Evolutionary conservation across 2,113 vertebrate genomes (phyloP).

Genomic region (Mesembrinibis cayennensis): DNA sequence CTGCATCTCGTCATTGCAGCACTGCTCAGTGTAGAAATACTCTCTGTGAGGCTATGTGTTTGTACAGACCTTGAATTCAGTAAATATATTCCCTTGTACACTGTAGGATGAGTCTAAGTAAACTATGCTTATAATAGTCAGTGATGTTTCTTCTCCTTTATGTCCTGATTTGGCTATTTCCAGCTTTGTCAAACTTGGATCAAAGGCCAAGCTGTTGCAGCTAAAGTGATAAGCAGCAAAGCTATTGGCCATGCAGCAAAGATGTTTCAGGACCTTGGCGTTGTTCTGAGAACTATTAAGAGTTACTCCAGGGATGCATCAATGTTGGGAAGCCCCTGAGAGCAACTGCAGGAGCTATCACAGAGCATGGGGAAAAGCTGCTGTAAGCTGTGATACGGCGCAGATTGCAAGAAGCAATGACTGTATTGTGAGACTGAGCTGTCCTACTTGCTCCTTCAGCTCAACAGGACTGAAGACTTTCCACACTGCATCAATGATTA

Average conservation of each 20-base stretch:
- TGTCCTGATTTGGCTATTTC: neutral
- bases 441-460: neutral
- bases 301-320: neutral
- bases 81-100: neutral
- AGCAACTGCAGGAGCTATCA: neutral
- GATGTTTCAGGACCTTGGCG: neutral
- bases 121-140: neutral
- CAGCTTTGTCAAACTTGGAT: neutral
- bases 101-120: neutral
- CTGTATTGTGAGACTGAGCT: accelerated
- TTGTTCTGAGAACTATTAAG: neutral
- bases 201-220: neutral
- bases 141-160: neutral
- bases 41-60: neutral
- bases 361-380: neutral
- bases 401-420: neutral
- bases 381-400: neutral
- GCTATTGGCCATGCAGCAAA: neutral
- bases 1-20: neutral
- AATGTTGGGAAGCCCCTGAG: neutral
- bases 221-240: neutral
- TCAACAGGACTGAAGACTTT: neutral
- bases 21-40: neutral
- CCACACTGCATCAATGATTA: neutral
- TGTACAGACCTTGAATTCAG: neutral